Base-by-base conservation (phyloP, 2,113 vertebrate species). In the Neotragus pygmaeus region DNA sequence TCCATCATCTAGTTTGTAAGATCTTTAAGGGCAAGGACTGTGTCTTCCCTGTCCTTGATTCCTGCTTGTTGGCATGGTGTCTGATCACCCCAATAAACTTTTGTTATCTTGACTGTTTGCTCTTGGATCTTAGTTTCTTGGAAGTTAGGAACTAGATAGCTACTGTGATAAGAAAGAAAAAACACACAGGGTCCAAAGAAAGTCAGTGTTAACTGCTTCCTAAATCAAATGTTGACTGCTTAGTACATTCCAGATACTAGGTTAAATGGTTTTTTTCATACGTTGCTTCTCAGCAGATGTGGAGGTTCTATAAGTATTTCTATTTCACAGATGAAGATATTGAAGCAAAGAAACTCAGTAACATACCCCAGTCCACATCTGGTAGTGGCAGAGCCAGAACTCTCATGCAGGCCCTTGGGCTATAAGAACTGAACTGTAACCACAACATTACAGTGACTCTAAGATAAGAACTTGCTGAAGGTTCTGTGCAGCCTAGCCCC, bases 21-120 rank as follows among this genome's bases (percentile, higher is more conserved):
- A 3, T 39, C 81, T 96, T 23, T 55, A 28, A 82, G 10, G 30
- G 2, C 45, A 70, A 87, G n/a, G 4, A 51, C 3, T 15, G 14
- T 77, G 9, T 80, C 36, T 14, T 88, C n/a, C 39, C 7, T 30
- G n/a, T 43, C 16, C 30, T 30, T 47, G 39, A 51, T 15, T 7
- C 27, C 39, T 5, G 19, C 5, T 62, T 10, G 14, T 11, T 30
- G 36, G 3, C 5, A 19, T 0, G 4, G 21, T 27, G 25, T 9
- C 33, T 64, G 28, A 53, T 64, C 28, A 1, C 17, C 15, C 6
- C 57, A 30, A 27, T 12, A 62, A 53, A 27, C 8, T 77, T 53
- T 53, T 62, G 23, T 39, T 81, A 77, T 49, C 58, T 57, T 88
- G 23, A n/a, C 47, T 55, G n/a, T 51, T 66, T 60, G 43, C 39